Conservation (phyloP, 2,797 vertebrate genomes). For the Todus mexicanus region DNA sequence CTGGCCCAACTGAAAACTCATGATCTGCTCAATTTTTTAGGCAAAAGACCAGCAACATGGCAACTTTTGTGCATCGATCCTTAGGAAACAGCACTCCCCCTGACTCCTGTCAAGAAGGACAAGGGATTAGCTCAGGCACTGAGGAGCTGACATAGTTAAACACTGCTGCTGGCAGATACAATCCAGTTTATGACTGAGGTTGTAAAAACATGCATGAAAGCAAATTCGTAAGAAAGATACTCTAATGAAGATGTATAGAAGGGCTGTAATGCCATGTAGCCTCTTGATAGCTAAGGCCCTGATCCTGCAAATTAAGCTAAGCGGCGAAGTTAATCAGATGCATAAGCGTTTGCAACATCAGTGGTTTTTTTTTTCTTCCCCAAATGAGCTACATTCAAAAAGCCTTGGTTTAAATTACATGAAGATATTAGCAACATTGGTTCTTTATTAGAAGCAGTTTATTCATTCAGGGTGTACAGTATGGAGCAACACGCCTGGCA, state of each 20-base stretch:
- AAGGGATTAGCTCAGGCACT: constrained; percentile 29
- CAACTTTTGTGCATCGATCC: not conserved
- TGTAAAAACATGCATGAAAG: constrained; percentile 46
- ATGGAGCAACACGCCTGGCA: constrained; percentile 49
- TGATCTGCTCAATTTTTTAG: not conserved
- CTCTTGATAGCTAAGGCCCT: constrained; percentile 66
- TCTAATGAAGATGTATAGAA: constrained; percentile 66
- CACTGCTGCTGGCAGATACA: constrained; percentile 45
- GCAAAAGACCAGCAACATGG: not conserved
- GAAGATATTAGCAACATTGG: constrained; percentile 37
- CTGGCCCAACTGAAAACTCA: not conserved
- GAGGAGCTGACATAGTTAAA: constrained; percentile 58
- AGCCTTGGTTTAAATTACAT: constrained; percentile 62
- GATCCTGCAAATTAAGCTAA: constrained; percentile 69
- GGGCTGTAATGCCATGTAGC: constrained; percentile 53
- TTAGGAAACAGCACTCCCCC: constrained; percentile 3
- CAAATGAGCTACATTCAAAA: constrained; percentile 59
- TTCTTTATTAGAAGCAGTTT: constrained; percentile 50
- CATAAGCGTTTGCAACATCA: constrained; percentile 63
- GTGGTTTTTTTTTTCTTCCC: constrained; percentile 44
- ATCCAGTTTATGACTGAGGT: constrained; percentile 38
- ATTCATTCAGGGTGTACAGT: constrained; percentile 55
- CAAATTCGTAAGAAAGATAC: constrained; percentile 45
- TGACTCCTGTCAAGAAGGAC: constrained; percentile 3
- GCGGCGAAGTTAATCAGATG: constrained; percentile 56